Base-by-base conservation (phyloP, 1,140 invertebrate species). In the Grapholita molesta region DNA sequence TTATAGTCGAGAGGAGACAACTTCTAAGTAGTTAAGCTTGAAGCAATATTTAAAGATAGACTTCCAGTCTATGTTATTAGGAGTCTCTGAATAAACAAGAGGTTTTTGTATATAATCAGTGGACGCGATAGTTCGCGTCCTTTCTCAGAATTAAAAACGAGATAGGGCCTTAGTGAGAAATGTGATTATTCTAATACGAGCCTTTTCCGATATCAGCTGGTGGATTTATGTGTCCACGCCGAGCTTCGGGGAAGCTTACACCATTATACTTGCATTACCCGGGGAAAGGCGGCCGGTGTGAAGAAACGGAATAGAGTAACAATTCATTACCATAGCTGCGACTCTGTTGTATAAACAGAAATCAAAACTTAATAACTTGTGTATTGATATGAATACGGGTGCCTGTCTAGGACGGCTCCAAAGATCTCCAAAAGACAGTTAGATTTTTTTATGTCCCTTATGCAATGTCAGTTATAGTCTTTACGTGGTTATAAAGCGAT, bases 111-210 rank as follows among this genome's bases (percentile, higher is more conserved):
- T 48, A 18, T 48, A 61, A 61, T 28, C 24, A 28, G 12, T 61
- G 18, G 86, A 85, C 82, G 83, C 79, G 78, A 79, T 76, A 68
- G 74, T 75, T 79, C 74, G 74, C 71, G 80, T 79, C 77, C 82
- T 82, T 90, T 90, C 88, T 79, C 68, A 77, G 88, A 90, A 90
- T 83, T 84, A 86, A 89, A 89, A 88, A 85, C 84, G 80, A 90
- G 84, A 85, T 83, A 80, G 75, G 77, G 23, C 55, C 75, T 83
- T 89, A 85, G 84, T 84, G 75, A 82, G 87, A 89, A 91, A 86
- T 79, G 82, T 79, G 86, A 89, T 91, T 91, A 89, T 86, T 79
- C 82, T 89, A 89, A 91, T 86, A 89, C 77, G 80, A 74, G 69
- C 73, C 75, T 68, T 76, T 75, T 75, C 79, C 77, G 75, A 79